Conservation (phyloP, 2,113 vertebrate species). For the Epinephelus moara region DNA sequence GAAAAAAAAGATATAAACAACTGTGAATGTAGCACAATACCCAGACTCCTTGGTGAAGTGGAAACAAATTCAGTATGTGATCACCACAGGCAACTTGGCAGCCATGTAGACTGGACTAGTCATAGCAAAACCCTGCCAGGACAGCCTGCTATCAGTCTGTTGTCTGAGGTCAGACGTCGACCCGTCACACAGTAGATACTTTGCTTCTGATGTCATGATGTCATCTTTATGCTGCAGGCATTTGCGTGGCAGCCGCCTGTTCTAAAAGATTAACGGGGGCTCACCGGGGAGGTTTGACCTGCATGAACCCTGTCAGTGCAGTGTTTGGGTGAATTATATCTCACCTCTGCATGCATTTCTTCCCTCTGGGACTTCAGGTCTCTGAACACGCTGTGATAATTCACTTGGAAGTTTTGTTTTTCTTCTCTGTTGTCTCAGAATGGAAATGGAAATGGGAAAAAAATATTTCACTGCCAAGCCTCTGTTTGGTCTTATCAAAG, state of each 20-base stretch:
- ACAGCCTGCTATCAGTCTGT: conserved; percentile 52
- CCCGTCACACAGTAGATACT: conserved; percentile 52
- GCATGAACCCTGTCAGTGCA: conserved; percentile 43
- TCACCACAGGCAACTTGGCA: conserved; percentile 45
- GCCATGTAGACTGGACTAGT: background rate
- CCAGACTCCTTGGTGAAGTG: conserved; percentile 21
- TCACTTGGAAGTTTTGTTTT: conserved; percentile 61
- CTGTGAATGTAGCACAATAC: conserved; percentile 2
- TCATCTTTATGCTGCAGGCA: conserved; percentile 61
- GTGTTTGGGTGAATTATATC: conserved; percentile 51
- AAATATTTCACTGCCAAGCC: conserved; percentile 47
- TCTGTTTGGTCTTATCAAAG: conserved; percentile 62
- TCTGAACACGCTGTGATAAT: conserved; percentile 48
- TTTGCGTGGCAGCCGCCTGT: conserved; percentile 33
- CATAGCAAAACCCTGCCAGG: conserved; percentile 34
- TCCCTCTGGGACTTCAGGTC: conserved; percentile 23
- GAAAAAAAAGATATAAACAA: background rate
- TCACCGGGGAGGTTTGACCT: conserved; percentile 49
- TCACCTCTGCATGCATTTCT: conserved; percentile 29
- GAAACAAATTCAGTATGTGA: conserved; percentile 43
- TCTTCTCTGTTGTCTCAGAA: conserved; percentile 47
- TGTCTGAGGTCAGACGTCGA: conserved; percentile 50
- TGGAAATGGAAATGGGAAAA: conserved; percentile 10
- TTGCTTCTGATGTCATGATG: conserved; percentile 69
- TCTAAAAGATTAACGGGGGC: conserved; percentile 55